A percentile compares a stretch with the other conserved stretches of the same genome.
phyloP scores from a whole-genome alignment of 2,888 invertebrate species.

The Leptarthrus brevirostris region DNA sequence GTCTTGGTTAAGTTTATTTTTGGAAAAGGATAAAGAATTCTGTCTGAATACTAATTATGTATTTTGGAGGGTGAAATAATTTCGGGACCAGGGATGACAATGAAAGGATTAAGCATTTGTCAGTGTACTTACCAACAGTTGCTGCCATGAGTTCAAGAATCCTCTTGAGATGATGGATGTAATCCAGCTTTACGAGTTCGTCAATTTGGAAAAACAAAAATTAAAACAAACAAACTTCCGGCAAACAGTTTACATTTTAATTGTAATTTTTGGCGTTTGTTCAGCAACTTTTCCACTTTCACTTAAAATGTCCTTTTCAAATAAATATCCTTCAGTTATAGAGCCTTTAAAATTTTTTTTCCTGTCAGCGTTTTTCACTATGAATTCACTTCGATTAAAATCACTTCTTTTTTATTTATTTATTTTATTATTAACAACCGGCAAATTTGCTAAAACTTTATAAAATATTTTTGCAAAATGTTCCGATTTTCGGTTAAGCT shows the following conservation, averaged over 20 bases:
- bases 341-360: not conserved
- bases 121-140: conserved; percentile 50
- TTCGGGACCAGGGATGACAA: not conserved
- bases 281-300: conserved; percentile 1
- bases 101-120: not conserved
- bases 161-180: conserved; percentile 42
- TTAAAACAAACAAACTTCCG: conserved; percentile 11
- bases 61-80: not conserved
- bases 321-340: not conserved
- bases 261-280: not conserved
- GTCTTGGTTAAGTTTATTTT: too few relatives aligned
- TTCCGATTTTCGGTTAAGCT: conserved; percentile 7
- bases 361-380: not conserved
- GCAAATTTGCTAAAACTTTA: not conserved
- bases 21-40: too few relatives aligned
- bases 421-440: not conserved
- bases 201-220: conserved; percentile 17
- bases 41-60: conserved; percentile 2
- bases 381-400: not conserved
- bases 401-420: not conserved
- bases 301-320: not conserved
- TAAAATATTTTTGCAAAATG: not conserved
- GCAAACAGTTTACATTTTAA: conserved; percentile 27
- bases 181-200: conserved; percentile 29
- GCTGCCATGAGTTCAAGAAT: conserved; percentile 50